These are phyloP conservation scores for Xestia c-nigrum DNA, from an alignment of 2,888 invertebrate species.

Conservation along the genomic window DNA sequence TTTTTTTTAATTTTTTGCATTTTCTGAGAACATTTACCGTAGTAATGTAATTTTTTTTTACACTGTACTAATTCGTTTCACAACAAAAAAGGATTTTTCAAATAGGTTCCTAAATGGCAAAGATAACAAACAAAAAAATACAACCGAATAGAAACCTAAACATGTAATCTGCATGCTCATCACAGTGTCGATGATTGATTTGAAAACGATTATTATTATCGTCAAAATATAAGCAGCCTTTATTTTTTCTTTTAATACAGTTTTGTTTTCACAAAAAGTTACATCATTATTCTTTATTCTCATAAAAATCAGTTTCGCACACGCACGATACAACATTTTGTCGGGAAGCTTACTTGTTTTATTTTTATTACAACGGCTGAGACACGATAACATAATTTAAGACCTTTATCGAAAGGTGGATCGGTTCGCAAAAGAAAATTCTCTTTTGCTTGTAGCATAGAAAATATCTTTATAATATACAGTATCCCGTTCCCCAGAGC, in stretches of 20 bases:
- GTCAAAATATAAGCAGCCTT: neutral
- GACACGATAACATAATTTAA: conserved; percentile 81
- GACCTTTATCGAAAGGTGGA: conserved; percentile 77
- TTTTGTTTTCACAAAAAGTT: conserved; percentile 26
- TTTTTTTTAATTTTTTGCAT: no score
- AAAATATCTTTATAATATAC: conserved; percentile 77
- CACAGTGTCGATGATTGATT: conserved; percentile 1
- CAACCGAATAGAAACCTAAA: neutral
- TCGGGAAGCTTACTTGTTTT: conserved; percentile 69
- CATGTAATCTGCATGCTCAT: neutral
- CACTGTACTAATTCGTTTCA: no score
- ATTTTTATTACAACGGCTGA: conserved; percentile 75
- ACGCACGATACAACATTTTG: conserved; percentile 64
- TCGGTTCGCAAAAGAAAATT: conserved; percentile 73
- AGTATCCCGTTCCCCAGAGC: conserved; percentile 77
- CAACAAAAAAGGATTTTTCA: no score
- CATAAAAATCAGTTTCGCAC: conserved; percentile 63
- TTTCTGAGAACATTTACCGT: no score
- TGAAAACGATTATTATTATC: neutral
- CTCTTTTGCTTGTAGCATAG: conserved; percentile 65
- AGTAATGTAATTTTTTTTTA: no score
- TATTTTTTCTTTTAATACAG: neutral
- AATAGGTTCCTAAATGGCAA: no score
- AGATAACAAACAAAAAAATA: no score
- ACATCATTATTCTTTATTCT: conserved; percentile 43